Percentiles rank a stretch among this genome's conserved stretches.
These are phyloP conservation scores for Halisarca cf. caerulea DNA, from an alignment of 37 sponge, comb jelly and placozoan genomes.

Conservation along the genomic window DNA sequence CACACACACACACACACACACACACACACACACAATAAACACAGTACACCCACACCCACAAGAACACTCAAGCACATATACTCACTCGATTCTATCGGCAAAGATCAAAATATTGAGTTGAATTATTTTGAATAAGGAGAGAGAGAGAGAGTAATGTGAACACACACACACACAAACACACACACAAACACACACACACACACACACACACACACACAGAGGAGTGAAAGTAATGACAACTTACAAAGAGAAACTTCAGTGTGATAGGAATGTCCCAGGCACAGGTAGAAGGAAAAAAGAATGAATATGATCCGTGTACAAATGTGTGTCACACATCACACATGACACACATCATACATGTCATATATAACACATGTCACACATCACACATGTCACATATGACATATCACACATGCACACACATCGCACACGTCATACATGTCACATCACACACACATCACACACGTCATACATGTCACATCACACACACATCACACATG, in stretches of 20 bases:
- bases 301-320: too few relatives aligned
- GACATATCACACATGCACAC: too few relatives aligned
- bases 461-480: too few relatives aligned
- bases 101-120: neutral
- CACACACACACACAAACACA: neutral
- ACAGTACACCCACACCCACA: neutral
- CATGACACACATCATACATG: too few relatives aligned
- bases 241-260: constrained; percentile 15
- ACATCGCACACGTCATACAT: too few relatives aligned
- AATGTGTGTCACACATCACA: too few relatives aligned
- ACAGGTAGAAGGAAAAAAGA: neutral
- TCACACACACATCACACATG: too few relatives aligned
- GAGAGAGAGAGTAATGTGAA: neutral
- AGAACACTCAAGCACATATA: neutral
- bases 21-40: neutral
- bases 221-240: too few relatives aligned
- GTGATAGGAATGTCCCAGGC: neutral
- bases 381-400: too few relatives aligned
- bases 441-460: too few relatives aligned
- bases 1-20: neutral
- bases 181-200: neutral
- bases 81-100: constrained; percentile 11
- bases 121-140: neutral
- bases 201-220: neutral
- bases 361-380: too few relatives aligned